Conservation (phyloP, 2,113 vertebrate genomes). For the Campylomormyrus tamandua region DNA sequence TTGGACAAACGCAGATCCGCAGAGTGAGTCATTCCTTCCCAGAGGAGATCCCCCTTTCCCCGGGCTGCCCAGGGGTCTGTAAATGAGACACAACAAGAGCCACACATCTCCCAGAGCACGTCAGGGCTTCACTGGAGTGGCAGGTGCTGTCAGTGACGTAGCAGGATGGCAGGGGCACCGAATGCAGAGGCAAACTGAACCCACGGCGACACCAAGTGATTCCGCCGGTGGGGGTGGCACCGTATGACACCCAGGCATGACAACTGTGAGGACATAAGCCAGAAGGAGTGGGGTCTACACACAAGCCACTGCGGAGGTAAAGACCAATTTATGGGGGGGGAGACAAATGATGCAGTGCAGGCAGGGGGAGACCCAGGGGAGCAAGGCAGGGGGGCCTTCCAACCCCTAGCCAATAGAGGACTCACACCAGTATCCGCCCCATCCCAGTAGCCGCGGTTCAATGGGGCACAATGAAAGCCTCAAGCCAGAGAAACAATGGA, state of each 20-base stretch:
- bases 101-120: not conserved
- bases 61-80: not conserved
- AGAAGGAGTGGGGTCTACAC: slow-evolving; percentile 7
- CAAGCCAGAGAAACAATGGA: not conserved
- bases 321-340: slow-evolving; percentile 39
- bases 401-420: not conserved
- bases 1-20: not conserved
- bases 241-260: slow-evolving; percentile 16
- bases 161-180: not conserved
- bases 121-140: not conserved
- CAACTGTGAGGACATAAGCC: slow-evolving; percentile 17
- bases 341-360: slow-evolving; percentile 27
- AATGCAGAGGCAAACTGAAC: not conserved
- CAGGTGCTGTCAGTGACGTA: not conserved
- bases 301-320: slow-evolving; percentile 39
- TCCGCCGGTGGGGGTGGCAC: slow-evolving; percentile 10
- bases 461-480: not conserved
- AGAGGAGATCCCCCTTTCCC: not conserved
- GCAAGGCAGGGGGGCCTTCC: not conserved
- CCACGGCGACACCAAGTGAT: not conserved
- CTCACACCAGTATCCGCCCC: not conserved
- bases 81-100: not conserved
- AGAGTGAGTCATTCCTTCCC: not conserved
- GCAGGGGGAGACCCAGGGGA: not conserved
- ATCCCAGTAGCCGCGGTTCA: not conserved